A percentile compares a stretch with the other conserved stretches of the same genome.
phyloP scores from a whole-genome alignment of 2,888 invertebrate species.

The Muscina levida region DNA sequence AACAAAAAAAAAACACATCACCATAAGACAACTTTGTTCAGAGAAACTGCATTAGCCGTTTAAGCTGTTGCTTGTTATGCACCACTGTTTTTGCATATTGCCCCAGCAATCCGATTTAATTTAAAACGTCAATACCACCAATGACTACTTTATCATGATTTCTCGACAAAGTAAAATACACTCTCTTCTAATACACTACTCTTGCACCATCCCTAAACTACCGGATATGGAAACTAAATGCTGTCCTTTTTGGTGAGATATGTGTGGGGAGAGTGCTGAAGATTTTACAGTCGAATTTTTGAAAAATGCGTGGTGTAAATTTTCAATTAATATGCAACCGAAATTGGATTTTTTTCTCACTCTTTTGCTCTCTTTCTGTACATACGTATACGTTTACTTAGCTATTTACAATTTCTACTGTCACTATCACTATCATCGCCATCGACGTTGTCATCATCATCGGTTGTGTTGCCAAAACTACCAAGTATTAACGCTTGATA shows the following conservation, averaged over 20 bases:
- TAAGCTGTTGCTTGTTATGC: conserved; percentile 21
- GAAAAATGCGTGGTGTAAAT: conserved; percentile 61
- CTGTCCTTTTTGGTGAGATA: neutral
- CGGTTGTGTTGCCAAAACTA: neutral
- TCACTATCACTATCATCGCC: neutral
- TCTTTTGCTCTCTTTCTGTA: neutral
- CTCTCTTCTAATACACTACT: conserved; percentile 14
- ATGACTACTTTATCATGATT: conserved; percentile 25
- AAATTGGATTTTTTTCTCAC: conserved; percentile 52
- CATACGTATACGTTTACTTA: no score
- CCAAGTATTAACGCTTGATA: conserved; percentile 16
- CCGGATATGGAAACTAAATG: no score
- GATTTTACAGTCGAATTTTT: conserved; percentile 1
- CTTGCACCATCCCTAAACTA: neutral
- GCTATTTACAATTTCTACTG: conserved; percentile 21
- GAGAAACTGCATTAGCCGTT: neutral
- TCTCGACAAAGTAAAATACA: neutral
- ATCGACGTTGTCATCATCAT: conserved; percentile 2
- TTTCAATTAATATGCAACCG: conserved; percentile 65
- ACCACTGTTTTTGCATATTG: neutral
- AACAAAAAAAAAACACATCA: neutral
- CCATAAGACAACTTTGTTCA: neutral
- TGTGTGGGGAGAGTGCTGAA: no score
- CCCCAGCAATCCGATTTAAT: conserved; percentile 18
- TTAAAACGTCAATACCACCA: conserved; percentile 41